A percentile compares a stretch with the other conserved stretches of the same genome.
These are phyloP conservation scores for Listrodromus nycthemerus DNA, from an alignment of 2,888 invertebrate genomes.

Conservation along the genomic window DNA sequence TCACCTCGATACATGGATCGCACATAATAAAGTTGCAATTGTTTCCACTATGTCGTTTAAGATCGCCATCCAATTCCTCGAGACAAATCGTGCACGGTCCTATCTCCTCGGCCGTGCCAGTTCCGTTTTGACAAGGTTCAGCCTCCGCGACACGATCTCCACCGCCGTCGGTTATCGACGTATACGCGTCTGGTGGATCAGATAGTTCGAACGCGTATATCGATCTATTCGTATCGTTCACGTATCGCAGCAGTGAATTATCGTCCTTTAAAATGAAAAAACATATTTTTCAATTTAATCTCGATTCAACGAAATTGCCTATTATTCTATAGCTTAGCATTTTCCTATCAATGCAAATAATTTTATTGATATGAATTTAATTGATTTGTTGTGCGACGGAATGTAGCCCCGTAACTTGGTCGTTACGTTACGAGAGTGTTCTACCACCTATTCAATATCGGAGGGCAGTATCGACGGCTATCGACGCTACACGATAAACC, in stretches of 20 bases:
- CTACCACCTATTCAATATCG: constrained; percentile 79
- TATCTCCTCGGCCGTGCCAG: constrained; percentile 77
- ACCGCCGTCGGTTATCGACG: constrained; percentile 72
- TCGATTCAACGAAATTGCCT: background rate
- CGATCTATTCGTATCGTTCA: constrained; percentile 85
- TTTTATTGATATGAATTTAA: constrained; percentile 2
- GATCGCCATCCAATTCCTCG: constrained; percentile 86
- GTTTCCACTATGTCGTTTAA: constrained; percentile 86
- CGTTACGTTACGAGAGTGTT: constrained; percentile 82
- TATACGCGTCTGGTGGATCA: constrained; percentile 80
- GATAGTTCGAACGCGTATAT: constrained; percentile 85
- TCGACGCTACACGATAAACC: constrained; percentile 75
- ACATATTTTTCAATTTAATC: background rate
- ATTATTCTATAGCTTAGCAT: background rate
- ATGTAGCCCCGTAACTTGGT: constrained; percentile 82
- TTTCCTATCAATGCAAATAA: too few relatives aligned
- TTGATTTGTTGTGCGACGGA: constrained; percentile 75
- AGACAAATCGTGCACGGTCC: constrained; percentile 87
- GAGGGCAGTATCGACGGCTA: constrained; percentile 82
- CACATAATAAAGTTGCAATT: constrained; percentile 86
- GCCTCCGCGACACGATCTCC: constrained; percentile 74
- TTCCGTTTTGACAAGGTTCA: constrained; percentile 75
- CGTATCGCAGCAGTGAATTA: constrained; percentile 85
- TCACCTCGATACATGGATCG: constrained; percentile 87
- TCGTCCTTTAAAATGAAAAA: constrained; percentile 84